Percentiles rank a stretch among this genome's conserved stretches.
These are phyloP conservation scores for Spea bombifrons DNA, from an alignment of 2,113 vertebrate genomes.

Conservation along the genomic window DNA sequence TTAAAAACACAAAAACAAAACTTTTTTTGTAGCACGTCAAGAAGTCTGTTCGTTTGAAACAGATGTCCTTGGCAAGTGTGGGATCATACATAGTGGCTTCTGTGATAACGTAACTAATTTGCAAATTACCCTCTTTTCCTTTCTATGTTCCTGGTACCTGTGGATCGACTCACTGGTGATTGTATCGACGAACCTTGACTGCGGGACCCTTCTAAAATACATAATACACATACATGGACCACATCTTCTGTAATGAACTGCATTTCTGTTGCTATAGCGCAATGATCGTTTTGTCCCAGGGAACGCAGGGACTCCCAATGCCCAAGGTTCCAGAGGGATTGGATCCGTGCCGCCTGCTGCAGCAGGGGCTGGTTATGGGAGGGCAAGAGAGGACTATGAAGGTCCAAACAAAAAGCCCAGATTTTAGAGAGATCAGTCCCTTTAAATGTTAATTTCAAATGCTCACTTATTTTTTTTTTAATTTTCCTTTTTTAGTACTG, in stretches of 20 bases:
- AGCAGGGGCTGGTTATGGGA: conserved; percentile 83
- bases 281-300: conserved; percentile 95
- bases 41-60: conserved; percentile 76
- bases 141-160: conserved; percentile 99
- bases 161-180: conserved; percentile 99
- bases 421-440: conserved; percentile 82
- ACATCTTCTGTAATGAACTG: conserved; percentile 80
- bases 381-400: conserved; percentile 98
- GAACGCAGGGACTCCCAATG: conserved; percentile 82
- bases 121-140: conserved; percentile 99
- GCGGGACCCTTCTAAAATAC: conserved; percentile 87
- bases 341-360: conserved; percentile 72
- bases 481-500: conserved; percentile 95
- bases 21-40: conserved; percentile 73
- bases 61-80: conserved; percentile 80
- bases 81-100: conserved; percentile 82
- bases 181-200: conserved; percentile 97
- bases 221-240: conserved; percentile 84
- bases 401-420: conserved; percentile 95
- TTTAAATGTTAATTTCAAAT: conserved; percentile 79
- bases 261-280: conserved; percentile 83
- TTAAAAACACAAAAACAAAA: too few species aligned
- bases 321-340: conserved; percentile 84
- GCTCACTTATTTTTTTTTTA: conserved; percentile 79
- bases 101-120: conserved; percentile 83